Evolutionary conservation across 2,113 vertebrate genomes (phyloP).

Genomic region (Triplophysa siluroides): DNA sequence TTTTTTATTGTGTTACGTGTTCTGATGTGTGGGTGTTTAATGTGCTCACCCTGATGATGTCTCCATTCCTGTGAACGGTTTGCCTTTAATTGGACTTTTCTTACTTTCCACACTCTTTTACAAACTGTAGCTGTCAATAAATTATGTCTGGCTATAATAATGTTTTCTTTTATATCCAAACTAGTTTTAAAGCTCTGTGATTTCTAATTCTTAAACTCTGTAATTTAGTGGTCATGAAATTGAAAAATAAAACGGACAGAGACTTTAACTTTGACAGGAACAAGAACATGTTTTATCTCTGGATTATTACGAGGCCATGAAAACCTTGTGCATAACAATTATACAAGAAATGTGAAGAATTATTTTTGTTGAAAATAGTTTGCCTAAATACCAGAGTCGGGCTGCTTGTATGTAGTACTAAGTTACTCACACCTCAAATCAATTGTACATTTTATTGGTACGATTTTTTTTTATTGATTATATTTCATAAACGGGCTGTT

Average conservation of each 20-base stretch:
- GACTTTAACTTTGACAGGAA: neutral
- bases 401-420: too few relatives aligned
- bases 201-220: neutral
- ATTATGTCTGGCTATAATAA: neutral
- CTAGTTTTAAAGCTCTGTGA: neutral
- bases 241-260: neutral
- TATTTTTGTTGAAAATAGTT: too few relatives aligned
- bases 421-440: neutral
- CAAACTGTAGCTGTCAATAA: slow-evolving; percentile 21
- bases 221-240: neutral
- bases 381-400: too few relatives aligned
- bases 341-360: too few relatives aligned
- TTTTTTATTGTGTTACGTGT: neutral
- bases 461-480: neutral
- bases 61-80: neutral
- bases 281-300: too few relatives aligned
- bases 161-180: neutral
- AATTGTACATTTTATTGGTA: neutral
- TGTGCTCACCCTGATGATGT: neutral
- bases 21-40: neutral
- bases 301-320: too few relatives aligned
- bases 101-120: neutral
- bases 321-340: too few relatives aligned
- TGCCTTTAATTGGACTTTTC: neutral
- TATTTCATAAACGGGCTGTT: neutral